Base-by-base conservation (phyloP, 35 echinoderm and acorn worm species). In the Lytechinus pictus region DNA sequence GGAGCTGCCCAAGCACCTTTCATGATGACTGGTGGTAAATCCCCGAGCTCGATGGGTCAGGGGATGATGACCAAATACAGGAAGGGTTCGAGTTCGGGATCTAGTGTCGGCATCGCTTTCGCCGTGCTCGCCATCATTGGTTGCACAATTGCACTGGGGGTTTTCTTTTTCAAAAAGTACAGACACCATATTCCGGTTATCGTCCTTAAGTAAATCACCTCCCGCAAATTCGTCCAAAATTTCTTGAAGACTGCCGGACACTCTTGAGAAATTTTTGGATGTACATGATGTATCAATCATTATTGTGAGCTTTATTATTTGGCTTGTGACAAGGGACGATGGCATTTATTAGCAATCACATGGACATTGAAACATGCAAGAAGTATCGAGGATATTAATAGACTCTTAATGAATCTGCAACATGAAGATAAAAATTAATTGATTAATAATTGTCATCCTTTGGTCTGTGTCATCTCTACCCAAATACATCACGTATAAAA, bases 111-210 rank as follows among this genome's bases (percentile, higher is more conserved):
- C 28, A 90, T 90, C 88, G 88, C 88, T 11, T 90, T 90, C 52
- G 88, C 88, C 52, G 88, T 90, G 88, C 52, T 90, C 28, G 88
- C 88, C 28, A 44, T 90, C 88, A 90, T 90, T 33, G 88, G 88
- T 5, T 44, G 29, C 88, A 54, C 88, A 2, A 27, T 90, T 12
- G 88, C 29, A 12, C 29, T 90, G 4, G 28, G 29, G 28, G 88
- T 90, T 28, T 90, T 90, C 88, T 90, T 90, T 33, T 24, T 90
- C 29, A 90, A 54, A 27, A 90, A 90, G 28, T 90, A 90, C 52
- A 90, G 88, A 33, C 88, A 90, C 52, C 88, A 9, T 21, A 90
- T 90, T 90, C 88, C 88, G 13, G 88, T 90, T 21, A 90, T 90
- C 88, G 52, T 90, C 28, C 29, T 90, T 8, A 90, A 90, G 16